Base-by-base conservation (phyloP, 2,797 vertebrate genomes). In the Lemur catta region DNA sequence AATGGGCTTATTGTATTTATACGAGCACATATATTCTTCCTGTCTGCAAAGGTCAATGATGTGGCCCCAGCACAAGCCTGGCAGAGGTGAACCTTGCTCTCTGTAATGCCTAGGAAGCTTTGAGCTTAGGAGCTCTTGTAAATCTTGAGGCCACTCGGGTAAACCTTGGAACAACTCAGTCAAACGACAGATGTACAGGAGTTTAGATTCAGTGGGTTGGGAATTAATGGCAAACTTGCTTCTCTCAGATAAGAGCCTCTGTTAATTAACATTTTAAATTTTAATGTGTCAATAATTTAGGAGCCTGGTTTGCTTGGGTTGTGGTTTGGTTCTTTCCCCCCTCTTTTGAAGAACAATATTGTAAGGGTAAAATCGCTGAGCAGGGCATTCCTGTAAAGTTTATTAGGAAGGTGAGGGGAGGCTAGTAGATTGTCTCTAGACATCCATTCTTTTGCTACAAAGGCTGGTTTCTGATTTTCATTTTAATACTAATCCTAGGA, bases 191-290 rank as follows among this genome's bases (percentile, higher is more conserved):
- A 87, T 76, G 12, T n/a, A 52, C 0, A 35, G 48, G 57, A 91
- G 22, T 92, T 89, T 92, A 84, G 65, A 96, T 96, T 94, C 95
- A 96, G 74, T 35, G 14, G 61, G 69, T 57, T 90, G 69, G 79
- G 30, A 96, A 97, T 48, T 93, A 86, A 96, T 75, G 69, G 72
- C 43, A 96, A 92, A 94, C 84, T 96, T 93, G 55, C 59, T 87
- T 89, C 75, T 96, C 86, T 95, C 46, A 95, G 93, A 96, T 95
- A 97, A 98, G 84, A 81, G 55, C 5, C 59, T 96, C 59, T 95
- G 92, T 95, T 97, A 97, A 98, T 97, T 96, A 97, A 96, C 72
- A 86, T 84, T 97, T 98, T 82, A 98, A 97, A 96, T 94, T 96
- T 97, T 97, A 97, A 95, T 97, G 82, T 95, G 84, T 94, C 92